These are phyloP conservation scores for Rugalucina vietnamica DNA, from an alignment of 2,888 invertebrate genomes.

Conservation along the genomic window DNA sequence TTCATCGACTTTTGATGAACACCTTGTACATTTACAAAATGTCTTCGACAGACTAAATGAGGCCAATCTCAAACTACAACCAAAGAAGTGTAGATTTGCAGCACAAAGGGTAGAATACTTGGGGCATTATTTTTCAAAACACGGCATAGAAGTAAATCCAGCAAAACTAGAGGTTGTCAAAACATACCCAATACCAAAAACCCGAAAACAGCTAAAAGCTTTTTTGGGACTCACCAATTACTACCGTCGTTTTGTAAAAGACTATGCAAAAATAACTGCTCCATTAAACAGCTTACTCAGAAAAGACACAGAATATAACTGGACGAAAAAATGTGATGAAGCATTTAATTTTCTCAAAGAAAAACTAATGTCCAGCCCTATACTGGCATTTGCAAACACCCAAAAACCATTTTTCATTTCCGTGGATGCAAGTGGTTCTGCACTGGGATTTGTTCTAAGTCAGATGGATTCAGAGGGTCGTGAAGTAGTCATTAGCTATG, in stretches of 20 bases:
- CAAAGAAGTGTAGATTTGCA: slow-evolving; percentile 49
- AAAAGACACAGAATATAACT: slow-evolving; percentile 49
- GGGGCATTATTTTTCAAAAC: slow-evolving; percentile 45
- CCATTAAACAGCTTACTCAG: slow-evolving; percentile 54
- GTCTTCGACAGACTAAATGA: slow-evolving; percentile 42
- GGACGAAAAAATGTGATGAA: slow-evolving; percentile 50
- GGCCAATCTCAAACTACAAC: slow-evolving; percentile 44
- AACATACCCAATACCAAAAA: slow-evolving; percentile 51
- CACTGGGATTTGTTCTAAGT: slow-evolving; percentile 48
- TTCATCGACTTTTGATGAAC: slow-evolving; percentile 29
- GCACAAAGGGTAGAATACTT: slow-evolving; percentile 28
- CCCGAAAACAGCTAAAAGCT: slow-evolving; percentile 33
- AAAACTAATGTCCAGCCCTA: slow-evolving; percentile 29
- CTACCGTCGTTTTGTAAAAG: slow-evolving; percentile 53
- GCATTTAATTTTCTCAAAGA: slow-evolving; percentile 40
- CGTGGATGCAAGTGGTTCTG: slow-evolving; percentile 15
- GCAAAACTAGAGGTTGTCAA: slow-evolving; percentile 42
- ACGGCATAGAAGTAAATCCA: slow-evolving; percentile 57
- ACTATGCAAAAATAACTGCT: slow-evolving; percentile 54
- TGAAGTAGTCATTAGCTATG: slow-evolving; percentile 58
- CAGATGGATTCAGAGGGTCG: slow-evolving; percentile 40
- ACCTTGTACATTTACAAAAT: slow-evolving; percentile 31
- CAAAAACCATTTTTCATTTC: no score
- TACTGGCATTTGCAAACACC: slow-evolving; percentile 42
- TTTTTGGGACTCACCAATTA: slow-evolving; percentile 56